Evolutionary conservation across 2,113 vertebrate species (phyloP).

Genomic region (Phalacrocorax carbo): DNA sequence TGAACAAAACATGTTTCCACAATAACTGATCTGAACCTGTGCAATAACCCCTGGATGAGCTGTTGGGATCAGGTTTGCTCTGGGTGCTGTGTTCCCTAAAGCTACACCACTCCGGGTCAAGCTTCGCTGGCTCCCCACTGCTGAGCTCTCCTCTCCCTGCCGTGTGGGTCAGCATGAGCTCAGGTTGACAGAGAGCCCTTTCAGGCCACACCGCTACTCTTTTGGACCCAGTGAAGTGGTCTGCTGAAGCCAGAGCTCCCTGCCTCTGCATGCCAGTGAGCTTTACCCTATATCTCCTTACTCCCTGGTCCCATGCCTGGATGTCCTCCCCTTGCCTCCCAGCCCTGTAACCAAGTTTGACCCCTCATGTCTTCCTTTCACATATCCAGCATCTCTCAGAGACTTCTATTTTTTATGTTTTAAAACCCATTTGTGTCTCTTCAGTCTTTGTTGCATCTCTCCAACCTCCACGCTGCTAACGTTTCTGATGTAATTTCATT

Average conservation of each 20-base stretch:
- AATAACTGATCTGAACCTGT: neutral
- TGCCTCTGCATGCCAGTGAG: accelerated
- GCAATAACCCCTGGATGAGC: neutral
- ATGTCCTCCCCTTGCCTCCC: neutral
- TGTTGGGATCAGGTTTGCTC: neutral
- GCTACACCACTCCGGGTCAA: accelerated
- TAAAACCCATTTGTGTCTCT: neutral
- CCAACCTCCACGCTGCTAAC: neutral
- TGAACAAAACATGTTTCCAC: neutral
- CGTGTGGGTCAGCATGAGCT: neutral
- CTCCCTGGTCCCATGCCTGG: accelerated
- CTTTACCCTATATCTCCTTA: neutral
- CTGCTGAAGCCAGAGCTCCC: neutral
- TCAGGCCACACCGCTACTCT: too few species aligned
- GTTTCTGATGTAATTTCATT: neutral
- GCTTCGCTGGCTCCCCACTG: accelerated
- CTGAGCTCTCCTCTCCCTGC: neutral
- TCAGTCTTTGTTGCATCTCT: neutral
- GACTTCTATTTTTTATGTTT: neutral
- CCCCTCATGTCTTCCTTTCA: neutral
- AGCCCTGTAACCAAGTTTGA: neutral
- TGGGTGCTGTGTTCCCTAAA: neutral
- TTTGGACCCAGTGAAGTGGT: neutral
- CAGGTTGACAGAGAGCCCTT: neutral
- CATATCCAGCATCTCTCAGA: accelerated